phyloP scores from a whole-genome alignment of 2,888 invertebrate species.

The Luperina testacea region DNA sequence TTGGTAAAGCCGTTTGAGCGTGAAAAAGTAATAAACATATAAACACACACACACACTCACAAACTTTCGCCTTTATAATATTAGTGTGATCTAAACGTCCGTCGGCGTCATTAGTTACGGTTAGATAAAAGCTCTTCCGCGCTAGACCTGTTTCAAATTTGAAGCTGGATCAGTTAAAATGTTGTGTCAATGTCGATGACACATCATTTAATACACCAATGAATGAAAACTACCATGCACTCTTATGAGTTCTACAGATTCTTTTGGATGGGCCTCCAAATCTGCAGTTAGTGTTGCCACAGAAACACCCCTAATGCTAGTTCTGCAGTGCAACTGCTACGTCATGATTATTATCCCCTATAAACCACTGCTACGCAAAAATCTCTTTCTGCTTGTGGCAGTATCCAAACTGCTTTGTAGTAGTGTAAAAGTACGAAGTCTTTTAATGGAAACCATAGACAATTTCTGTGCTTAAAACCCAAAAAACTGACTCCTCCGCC shows the following conservation, averaged over 20 bases:
- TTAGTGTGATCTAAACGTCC: too few species aligned
- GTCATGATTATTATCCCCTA: not conserved
- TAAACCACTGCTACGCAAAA: not conserved
- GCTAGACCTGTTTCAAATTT: not conserved
- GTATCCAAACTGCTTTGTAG: not conserved
- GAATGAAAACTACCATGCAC: not conserved
- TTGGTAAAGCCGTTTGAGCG: too few species aligned
- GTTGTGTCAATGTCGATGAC: not conserved
- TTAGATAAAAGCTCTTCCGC: not conserved
- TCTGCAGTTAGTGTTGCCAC: not conserved
- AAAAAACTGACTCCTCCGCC: not conserved
- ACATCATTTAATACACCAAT: too few species aligned
- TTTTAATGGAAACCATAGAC: not conserved
- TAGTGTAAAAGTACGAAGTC: not conserved
- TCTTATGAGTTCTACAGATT: not conserved
- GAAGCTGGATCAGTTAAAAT: not conserved
- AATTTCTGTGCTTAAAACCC: not conserved
- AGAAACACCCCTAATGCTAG: not conserved
- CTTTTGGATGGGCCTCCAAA: not conserved
- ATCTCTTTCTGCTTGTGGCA: not conserved
- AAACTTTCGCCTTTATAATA: too few species aligned
- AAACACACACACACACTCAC: too few species aligned
- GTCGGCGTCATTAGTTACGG: too few species aligned
- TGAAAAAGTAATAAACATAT: too few species aligned
- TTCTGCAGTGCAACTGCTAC: not conserved